Evolutionary conservation across 2,888 invertebrate species (phyloP).

Genomic region (Drosophila vallismaia): DNA sequence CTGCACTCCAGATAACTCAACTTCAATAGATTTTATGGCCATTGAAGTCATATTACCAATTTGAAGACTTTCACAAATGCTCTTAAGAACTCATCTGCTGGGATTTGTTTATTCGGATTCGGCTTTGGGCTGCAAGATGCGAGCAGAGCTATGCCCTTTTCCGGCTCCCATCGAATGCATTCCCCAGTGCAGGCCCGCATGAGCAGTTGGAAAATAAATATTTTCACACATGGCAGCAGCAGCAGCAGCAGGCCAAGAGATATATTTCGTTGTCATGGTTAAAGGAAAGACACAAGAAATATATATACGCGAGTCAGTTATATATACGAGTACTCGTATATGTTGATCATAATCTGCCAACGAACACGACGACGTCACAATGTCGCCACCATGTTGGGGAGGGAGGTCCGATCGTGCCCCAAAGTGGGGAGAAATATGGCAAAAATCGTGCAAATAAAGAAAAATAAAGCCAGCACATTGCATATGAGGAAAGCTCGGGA

Average conservation of each 20-base stretch:
- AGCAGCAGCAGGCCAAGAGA: conserved; percentile 41
- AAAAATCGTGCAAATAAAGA: conserved; percentile 69
- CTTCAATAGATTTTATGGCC: conserved; percentile 34
- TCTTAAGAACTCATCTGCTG: conserved; percentile 32
- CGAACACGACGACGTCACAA: conserved; percentile 63
- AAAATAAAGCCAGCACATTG: conserved; percentile 64
- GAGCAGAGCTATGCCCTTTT: conserved; percentile 15
- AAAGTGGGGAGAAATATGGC: conserved; percentile 67
- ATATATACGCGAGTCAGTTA: conserved; percentile 23
- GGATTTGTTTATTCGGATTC: conserved; percentile 27
- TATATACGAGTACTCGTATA: conserved; percentile 12
- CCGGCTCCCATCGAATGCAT: conserved; percentile 12
- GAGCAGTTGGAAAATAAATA: conserved; percentile 61
- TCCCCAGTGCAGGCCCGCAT: conserved; percentile 51
- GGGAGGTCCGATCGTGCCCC: conserved; percentile 63
- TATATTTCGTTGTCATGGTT: conserved; percentile 74
- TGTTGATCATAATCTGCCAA: conserved; percentile 62
- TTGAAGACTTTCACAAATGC: conserved; percentile 35
- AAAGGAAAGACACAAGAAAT: conserved; percentile 54
- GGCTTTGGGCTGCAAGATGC: neutral
- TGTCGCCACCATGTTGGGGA: conserved; percentile 49
- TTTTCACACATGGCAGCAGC: conserved; percentile 69
- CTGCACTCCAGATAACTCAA: conserved; percentile 11
- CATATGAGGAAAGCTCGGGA: conserved; percentile 48
- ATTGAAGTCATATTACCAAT: conserved; percentile 21